Conservation (phyloP, 1,140 invertebrate species). For the Ceratosolen fusciceps region DNA sequence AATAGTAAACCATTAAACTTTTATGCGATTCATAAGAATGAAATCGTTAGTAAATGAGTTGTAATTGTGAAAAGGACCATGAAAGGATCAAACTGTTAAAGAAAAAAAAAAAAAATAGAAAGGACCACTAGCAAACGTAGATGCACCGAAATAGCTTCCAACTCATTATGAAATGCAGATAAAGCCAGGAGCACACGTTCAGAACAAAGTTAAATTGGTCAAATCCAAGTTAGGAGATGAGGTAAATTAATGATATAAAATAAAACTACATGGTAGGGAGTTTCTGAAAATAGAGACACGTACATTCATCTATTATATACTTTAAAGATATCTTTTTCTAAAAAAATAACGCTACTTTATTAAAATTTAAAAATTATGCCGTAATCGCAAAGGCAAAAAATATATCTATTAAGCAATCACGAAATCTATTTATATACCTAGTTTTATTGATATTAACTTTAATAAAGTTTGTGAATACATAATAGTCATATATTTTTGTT, state of each 20-base stretch:
- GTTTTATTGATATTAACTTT: too few species aligned
- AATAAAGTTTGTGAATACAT: too few species aligned
- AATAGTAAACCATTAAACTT: neutral
- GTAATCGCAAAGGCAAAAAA: too few species aligned
- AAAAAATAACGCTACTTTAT: too few species aligned
- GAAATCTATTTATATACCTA: too few species aligned
- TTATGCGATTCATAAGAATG: neutral
- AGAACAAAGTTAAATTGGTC: constrained; percentile 44
- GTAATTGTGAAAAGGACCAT: neutral
- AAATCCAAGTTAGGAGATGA: neutral
- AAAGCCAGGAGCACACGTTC: constrained; percentile 13
- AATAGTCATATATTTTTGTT: too few species aligned
- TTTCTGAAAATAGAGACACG: constrained; percentile 29
- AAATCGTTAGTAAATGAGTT: neutral
- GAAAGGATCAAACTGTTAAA: neutral
- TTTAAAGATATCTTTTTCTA: too few species aligned
- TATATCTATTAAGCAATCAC: too few species aligned
- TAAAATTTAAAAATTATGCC: too few species aligned
- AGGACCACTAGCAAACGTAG: constrained; percentile 37
- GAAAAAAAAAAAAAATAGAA: constrained; percentile 33
- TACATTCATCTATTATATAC: neutral
- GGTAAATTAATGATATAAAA: constrained; percentile 3
- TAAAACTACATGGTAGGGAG: constrained; percentile 17
- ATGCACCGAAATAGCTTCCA: constrained; percentile 30
- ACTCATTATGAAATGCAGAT: constrained; percentile 39